Percentiles rank a stretch among this genome's conserved stretches.
phyloP scores from a whole-genome alignment of 2,113 vertebrate genomes.

The Protobothrops mucrosquamatus region DNA sequence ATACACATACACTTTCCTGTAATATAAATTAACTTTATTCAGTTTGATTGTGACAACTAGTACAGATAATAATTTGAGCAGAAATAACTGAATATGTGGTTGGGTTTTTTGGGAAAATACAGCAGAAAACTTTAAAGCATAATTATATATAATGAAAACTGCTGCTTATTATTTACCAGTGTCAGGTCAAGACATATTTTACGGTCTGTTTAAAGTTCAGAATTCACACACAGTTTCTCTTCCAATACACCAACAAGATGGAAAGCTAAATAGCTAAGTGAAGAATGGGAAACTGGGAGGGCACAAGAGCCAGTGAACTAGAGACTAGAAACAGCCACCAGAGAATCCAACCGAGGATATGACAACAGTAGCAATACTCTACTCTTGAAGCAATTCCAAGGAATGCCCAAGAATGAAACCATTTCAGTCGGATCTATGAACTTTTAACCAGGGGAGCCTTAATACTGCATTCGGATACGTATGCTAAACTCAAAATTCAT shows the following conservation, averaged over 20 bases:
- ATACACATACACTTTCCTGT: constrained; percentile 19
- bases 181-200: constrained; percentile 55
- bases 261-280: neutral
- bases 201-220: constrained; percentile 39
- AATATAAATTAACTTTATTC: constrained; percentile 37
- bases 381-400: neutral
- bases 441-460: neutral
- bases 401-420: neutral
- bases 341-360: neutral
- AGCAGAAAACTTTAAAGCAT: constrained; percentile 44
- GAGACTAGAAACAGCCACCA: neutral
- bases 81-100: constrained; percentile 43
- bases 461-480: neutral
- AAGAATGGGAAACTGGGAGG: neutral
- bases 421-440: neutral
- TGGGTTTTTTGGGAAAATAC: constrained; percentile 32
- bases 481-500: neutral
- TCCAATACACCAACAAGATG: constrained; percentile 26
- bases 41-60: constrained; percentile 22
- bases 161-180: constrained; percentile 50
- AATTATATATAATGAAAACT: constrained; percentile 47
- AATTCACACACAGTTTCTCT: constrained; percentile 45
- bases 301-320: neutral
- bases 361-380: neutral
- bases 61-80: constrained; percentile 34